Base-by-base conservation (phyloP, 2,113 vertebrate genomes). In the Xiphias gladius region DNA sequence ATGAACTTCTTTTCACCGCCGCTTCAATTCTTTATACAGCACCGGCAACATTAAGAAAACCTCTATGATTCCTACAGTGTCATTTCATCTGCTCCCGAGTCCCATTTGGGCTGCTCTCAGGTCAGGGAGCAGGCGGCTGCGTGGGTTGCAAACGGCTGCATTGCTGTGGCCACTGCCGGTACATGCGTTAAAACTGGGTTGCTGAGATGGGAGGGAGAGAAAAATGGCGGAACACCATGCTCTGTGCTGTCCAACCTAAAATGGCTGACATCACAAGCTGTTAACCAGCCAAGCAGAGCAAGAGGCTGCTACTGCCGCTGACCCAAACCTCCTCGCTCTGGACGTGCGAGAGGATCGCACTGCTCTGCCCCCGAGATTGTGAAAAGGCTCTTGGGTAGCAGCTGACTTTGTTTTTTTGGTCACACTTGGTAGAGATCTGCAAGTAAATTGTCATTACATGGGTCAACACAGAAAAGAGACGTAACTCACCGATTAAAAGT, bases 201-300 rank as follows among this genome's bases (percentile, higher is more conserved):
- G 89, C 84, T 90, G 85, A 89, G 91, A 91, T 82, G 90, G 89
- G 85, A 88, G 86, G 87, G 89, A 90, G 90, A 81, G 76, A 88
- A 86, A 95, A 89, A 95, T 94, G 95, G 94, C 93, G 91, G 92
- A 91, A 88, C 92, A 94, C 87, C 91, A 89, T 83, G 90, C 92
- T 89, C 90, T 90, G 87, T 89, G 92, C 92, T 89, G 95, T 93
- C 93, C 94, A 91, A 94, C 90, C 93, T 95, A 96, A 96, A 95
- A 96, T 96, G 95, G 95, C 95, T 94, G 95, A 96, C 95, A 94
- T 94, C 92, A 94, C 91, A 93, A 90, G 88, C 93, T 92, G 92
- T 90, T 88, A 88, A 89, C 87, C 94, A 95, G 90, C 85, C 87
- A 94, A 92, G 89, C 91, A 91, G 90, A 89, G 88, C 90, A 85